Base-by-base conservation (phyloP, 2,888 invertebrate genomes). In the Philopedon plagiatum region DNA sequence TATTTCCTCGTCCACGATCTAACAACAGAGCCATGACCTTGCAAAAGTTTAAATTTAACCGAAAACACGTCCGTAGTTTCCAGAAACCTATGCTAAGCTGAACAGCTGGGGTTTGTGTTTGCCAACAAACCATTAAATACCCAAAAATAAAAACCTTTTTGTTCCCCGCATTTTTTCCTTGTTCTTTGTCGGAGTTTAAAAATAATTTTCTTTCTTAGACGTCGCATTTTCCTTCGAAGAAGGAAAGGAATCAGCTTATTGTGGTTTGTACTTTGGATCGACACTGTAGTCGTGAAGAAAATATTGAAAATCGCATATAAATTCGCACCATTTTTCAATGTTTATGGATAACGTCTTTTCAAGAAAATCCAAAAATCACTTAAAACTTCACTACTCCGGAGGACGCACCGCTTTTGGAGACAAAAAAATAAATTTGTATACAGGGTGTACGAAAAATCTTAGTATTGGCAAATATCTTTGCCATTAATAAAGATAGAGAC, bases 41-140 rank as follows among this genome's bases (percentile, higher is more conserved):
- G 69, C 62, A 34, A n/a, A n/a, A 41, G 26, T 39, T 46, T 70
- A 70, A 58, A 70, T 63, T 64, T 70, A 70, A 64, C 32, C 8
- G 7, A 26, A 18, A 37, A 29, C 13, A 26, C 46, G 9, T 15
- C 41, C 37, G 8, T 21, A 18, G 21, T 65, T 71, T 71, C 65
- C 71, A 71, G 65, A 60, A 65, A 65, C 29, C 65, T 41, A 41
- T 26, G 49, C 18, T 51, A 19, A 23, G 44, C 15, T 32, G 57
- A 61, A 71, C 71, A 71, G 71, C 71, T 71, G 71, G 61, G 23
- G 18, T 13, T 34, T 19, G n/a, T 62, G 71, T 71, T 71, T 71
- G 71, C 71, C 71, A 71, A 71, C 71, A 71, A 71, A 71, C 60
- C 60, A 61, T 66, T 61, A 71, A 71, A 18, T n/a, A 37, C 44